A percentile compares a stretch with the other conserved stretches of the same genome.
These are phyloP conservation scores for Trigoniulus corallinus DNA, from an alignment of 1,140 invertebrate species.

Conservation along the genomic window DNA sequence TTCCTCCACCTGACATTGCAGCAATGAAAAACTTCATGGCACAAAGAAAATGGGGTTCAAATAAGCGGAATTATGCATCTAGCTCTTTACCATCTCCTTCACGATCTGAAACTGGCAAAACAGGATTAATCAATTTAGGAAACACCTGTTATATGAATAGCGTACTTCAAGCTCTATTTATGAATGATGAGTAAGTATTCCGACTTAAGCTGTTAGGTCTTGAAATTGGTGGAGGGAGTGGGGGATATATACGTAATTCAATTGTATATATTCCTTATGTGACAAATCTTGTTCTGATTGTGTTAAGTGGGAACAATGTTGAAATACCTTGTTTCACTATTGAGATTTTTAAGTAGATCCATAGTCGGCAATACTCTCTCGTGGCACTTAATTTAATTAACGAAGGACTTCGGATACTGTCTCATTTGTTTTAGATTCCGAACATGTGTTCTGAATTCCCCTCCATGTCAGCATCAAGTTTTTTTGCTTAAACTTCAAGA, in stretches of 20 bases:
- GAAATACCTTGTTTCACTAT: no score
- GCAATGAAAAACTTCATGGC: not conserved
- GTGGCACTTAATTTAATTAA: no score
- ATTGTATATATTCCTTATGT: no score
- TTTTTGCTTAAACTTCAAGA: conserved; percentile 48
- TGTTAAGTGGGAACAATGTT: no score
- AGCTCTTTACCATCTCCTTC: not conserved
- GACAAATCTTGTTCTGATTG: no score
- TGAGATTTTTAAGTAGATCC: no score
- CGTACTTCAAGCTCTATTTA: conserved; percentile 58
- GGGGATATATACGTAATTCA: conserved; percentile 7
- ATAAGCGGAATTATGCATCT: not conserved
- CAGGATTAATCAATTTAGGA: conserved; percentile 64
- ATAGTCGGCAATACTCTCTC: no score
- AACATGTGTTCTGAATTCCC: conserved; percentile 35
- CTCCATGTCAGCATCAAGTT: conserved; percentile 25
- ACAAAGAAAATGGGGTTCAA: not conserved
- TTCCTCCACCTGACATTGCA: not conserved
- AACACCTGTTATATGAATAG: conserved; percentile 82
- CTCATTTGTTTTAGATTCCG: conserved; percentile 35
- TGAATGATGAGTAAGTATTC: conserved; percentile 53
- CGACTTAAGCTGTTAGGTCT: not conserved
- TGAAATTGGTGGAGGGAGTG: not conserved
- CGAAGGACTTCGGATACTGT: no score
- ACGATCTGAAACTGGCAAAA: conserved; percentile 30